Conservation (phyloP, 2,888 invertebrate genomes). For the Melolontha melolontha region DNA sequence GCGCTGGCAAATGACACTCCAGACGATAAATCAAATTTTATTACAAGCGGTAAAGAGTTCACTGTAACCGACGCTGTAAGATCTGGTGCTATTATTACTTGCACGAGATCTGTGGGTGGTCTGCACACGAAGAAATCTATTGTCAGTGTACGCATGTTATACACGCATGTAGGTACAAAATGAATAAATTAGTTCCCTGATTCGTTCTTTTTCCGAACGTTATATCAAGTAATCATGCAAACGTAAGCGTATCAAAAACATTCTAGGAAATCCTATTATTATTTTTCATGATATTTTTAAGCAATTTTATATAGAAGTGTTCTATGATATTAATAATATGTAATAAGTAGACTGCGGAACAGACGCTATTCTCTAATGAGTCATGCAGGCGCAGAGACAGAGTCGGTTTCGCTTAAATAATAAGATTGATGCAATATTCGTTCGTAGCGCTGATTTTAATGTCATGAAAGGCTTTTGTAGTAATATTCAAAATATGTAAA, state of each 20-base stretch:
- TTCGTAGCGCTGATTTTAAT: too few relatives aligned
- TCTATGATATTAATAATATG: too few relatives aligned
- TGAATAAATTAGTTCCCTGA: slow-evolving; percentile 14
- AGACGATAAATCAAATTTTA: slow-evolving; percentile 34
- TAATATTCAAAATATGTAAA: too few relatives aligned
- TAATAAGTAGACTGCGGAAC: too few relatives aligned
- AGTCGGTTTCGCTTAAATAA: too few relatives aligned
- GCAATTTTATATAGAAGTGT: neutral
- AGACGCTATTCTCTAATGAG: too few relatives aligned
- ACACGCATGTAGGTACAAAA: neutral
- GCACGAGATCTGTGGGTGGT: slow-evolving; percentile 25
- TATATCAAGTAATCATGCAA: neutral
- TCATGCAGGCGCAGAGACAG: too few relatives aligned
- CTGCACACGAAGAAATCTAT: slow-evolving; percentile 22
- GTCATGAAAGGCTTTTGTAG: too few relatives aligned
- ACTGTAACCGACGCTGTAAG: slow-evolving; percentile 20
- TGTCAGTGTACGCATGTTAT: neutral
- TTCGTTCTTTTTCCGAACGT: neutral
- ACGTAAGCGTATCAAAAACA: neutral
- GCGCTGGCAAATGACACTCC: slow-evolving; percentile 27
- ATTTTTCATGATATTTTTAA: too few relatives aligned
- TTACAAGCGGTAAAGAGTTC: slow-evolving; percentile 16
- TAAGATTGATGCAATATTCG: too few relatives aligned
- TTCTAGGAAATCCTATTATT: neutral
- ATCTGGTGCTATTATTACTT: slow-evolving; percentile 14